phyloP scores from a whole-genome alignment of 2,797 vertebrate species.

The Cyprinodon diabolis region DNA sequence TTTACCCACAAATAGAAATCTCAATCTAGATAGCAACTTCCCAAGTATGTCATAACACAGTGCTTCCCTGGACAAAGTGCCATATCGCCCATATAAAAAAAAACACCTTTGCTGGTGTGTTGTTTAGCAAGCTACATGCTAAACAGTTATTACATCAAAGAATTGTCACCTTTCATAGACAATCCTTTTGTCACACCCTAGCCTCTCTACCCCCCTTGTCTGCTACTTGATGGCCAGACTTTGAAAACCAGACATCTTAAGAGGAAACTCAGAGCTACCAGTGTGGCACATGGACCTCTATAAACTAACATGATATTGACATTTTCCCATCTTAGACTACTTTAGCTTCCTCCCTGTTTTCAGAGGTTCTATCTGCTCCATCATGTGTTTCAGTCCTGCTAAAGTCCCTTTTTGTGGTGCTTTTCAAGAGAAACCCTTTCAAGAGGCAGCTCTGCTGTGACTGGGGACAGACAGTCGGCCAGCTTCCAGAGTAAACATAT shows the following conservation, averaged over 20 bases:
- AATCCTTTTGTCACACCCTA: conserved; percentile 56
- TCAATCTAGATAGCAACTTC: background rate
- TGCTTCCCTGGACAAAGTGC: background rate
- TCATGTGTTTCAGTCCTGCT: conserved; percentile 36
- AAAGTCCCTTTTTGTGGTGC: conserved; percentile 74
- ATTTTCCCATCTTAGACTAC: conserved; percentile 20
- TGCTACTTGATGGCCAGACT: conserved; percentile 46
- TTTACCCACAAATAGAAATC: background rate
- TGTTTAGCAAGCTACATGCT: conserved; percentile 18
- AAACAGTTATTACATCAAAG: conserved; percentile 56
- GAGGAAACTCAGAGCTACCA: conserved; percentile 34
- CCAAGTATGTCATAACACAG: background rate
- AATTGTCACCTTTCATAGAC: conserved; percentile 51
- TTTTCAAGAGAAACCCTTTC: conserved; percentile 80
- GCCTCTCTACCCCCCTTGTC: conserved; percentile 49
- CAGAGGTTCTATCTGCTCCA: conserved; percentile 40
- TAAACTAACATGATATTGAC: conserved; percentile 58
- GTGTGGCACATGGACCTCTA: conserved; percentile 38
- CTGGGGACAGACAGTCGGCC: conserved; percentile 86
- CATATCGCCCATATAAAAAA: background rate
- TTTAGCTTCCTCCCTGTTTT: conserved; percentile 32
- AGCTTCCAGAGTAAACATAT: conserved; percentile 90
- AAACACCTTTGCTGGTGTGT: background rate
- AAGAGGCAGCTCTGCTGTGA: conserved; percentile 79
- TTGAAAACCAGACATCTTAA: conserved; percentile 36